These are phyloP conservation scores for Steinernema scapterisci DNA, from an alignment of 2,888 invertebrate species.

Conservation along the genomic window DNA sequence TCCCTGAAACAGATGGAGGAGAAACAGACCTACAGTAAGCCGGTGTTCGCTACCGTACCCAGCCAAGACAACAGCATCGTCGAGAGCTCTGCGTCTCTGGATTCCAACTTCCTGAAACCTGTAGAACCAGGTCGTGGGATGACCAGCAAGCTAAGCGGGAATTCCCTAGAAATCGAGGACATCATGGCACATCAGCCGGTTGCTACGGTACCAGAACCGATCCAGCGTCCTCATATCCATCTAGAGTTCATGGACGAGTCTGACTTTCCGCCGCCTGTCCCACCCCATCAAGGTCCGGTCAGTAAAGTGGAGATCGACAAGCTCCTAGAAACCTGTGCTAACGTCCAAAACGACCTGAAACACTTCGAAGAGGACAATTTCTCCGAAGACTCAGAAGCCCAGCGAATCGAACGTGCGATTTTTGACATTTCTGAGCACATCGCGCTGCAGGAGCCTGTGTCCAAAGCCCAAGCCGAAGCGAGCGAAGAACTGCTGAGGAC, in stretches of 20 bases:
- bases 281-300: neutral
- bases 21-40: neutral
- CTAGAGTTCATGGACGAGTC: slow-evolving; percentile 12
- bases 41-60: slow-evolving; percentile 13
- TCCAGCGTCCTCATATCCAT: neutral
- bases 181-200: slow-evolving; percentile 7
- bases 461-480: slow-evolving; percentile 58
- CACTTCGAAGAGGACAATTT: neutral
- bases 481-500: slow-evolving; percentile 61
- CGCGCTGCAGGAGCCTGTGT: slow-evolving; percentile 47
- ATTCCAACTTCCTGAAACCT: neutral
- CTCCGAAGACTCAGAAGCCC: slow-evolving; percentile 38
- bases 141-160: slow-evolving; percentile 3
- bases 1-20: neutral
- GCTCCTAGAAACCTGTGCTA: neutral
- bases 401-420: slow-evolving; percentile 57
- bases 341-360: slow-evolving; percentile 5
- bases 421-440: slow-evolving; percentile 55
- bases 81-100: slow-evolving; percentile 2
- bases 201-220: neutral
- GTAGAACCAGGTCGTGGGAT: neutral
- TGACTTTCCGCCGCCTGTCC: neutral
- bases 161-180: slow-evolving; percentile 9
- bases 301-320: slow-evolving; percentile 11
- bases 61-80: slow-evolving; percentile 4